These are phyloP conservation scores for Clepsis dumicolana DNA, from an alignment of 2,888 invertebrate species.

Conservation along the genomic window DNA sequence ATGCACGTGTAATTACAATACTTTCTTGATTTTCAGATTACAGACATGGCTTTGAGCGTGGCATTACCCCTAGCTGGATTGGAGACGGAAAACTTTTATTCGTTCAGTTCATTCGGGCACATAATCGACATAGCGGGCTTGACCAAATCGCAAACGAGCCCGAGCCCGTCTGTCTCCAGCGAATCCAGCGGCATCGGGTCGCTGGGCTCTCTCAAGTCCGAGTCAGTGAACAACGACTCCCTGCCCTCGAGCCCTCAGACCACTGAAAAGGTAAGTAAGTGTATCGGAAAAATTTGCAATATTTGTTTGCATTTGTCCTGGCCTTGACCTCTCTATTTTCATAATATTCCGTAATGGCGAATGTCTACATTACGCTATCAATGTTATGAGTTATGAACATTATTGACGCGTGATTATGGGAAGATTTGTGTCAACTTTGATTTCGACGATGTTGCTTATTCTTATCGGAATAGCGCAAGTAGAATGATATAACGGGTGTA, in stretches of 20 bases:
- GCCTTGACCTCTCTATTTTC: slow-evolving; percentile 86
- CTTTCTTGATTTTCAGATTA: slow-evolving; percentile 68
- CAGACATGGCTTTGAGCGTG: slow-evolving; percentile 88
- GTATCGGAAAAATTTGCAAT: slow-evolving; percentile 57
- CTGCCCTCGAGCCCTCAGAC: slow-evolving; percentile 84
- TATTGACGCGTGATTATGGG: slow-evolving; percentile 71
- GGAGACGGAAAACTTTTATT: slow-evolving; percentile 84
- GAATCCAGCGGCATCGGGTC: slow-evolving; percentile 88
- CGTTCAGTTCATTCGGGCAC: slow-evolving; percentile 79
- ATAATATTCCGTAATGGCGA: slow-evolving; percentile 86
- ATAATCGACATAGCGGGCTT: slow-evolving; percentile 84
- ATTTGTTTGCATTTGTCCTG: slow-evolving; percentile 83
- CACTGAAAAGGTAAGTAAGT: slow-evolving; percentile 82
- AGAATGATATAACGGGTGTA: slow-evolving; percentile 36
- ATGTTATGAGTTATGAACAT: slow-evolving; percentile 72
- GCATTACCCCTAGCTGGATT: slow-evolving; percentile 86
- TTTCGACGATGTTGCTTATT: slow-evolving; percentile 30
- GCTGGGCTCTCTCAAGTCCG: slow-evolving; percentile 83
- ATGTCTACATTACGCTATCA: slow-evolving; percentile 75
- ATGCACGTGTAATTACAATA: slow-evolving; percentile 81
- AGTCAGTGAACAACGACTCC: slow-evolving; percentile 80
- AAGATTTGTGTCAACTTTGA: slow-evolving; percentile 56
- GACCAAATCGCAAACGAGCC: slow-evolving; percentile 81
- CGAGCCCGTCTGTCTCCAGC: slow-evolving; percentile 86
- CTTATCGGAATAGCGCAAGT: slow-evolving; percentile 19